Percentiles rank a stretch among this genome's conserved stretches.
phyloP scores from a whole-genome alignment of 2,888 invertebrate genomes.

The Morpho deidamia region DNA sequence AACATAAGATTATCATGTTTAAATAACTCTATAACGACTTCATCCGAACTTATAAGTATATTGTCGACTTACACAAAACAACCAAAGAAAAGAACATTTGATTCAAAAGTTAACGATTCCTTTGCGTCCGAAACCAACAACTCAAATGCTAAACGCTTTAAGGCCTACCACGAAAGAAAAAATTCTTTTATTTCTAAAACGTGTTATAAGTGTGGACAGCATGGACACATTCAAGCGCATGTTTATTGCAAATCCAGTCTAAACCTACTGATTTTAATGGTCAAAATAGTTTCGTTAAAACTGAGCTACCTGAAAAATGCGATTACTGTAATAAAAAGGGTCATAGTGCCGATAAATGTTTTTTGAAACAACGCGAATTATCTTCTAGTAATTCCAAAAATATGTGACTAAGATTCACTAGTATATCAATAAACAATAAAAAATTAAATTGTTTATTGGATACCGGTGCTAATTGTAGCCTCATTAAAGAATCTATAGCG shows the following conservation, averaged over 20 bases:
- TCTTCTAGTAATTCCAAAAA: neutral
- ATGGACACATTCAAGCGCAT: conserved; percentile 8
- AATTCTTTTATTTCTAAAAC: neutral
- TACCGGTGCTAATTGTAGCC: conserved; percentile 25
- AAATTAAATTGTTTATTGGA: conserved; percentile 18
- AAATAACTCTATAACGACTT: conserved; percentile 24
- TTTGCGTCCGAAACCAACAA: neutral
- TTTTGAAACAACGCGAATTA: neutral
- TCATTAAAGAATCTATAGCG: conserved; percentile 23
- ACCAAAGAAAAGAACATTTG: conserved; percentile 14
- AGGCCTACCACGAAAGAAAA: neutral
- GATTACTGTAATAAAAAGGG: conserved; percentile 22
- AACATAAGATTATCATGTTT: conserved; percentile 28
- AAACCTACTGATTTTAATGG: neutral
- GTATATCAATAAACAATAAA: conserved; percentile 13
- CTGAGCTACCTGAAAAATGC: conserved; percentile 8
- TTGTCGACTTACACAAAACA: conserved; percentile 25
- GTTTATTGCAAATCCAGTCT: neutral
- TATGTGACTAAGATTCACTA: conserved; percentile 10
- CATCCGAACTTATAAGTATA: conserved; percentile 26
- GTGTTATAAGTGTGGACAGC: conserved; percentile 13
- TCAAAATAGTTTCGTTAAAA: neutral
- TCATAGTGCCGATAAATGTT: conserved; percentile 15
- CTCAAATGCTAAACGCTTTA: neutral
- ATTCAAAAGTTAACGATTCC: neutral